These are phyloP conservation scores for Epinotia demarniana DNA, from an alignment of 2,888 invertebrate species.

Conservation along the genomic window DNA sequence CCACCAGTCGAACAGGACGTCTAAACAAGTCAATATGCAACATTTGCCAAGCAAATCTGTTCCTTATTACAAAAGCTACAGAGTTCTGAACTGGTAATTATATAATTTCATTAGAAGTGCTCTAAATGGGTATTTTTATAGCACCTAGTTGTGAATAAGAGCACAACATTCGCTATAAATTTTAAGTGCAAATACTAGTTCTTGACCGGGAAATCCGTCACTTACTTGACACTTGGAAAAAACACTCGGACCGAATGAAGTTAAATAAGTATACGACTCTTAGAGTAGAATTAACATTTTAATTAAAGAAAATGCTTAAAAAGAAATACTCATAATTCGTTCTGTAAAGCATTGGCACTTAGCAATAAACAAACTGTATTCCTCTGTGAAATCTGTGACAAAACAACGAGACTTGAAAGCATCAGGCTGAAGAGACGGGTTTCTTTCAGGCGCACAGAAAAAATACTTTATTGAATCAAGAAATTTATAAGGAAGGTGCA, in stretches of 20 bases:
- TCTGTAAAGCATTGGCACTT: not conserved
- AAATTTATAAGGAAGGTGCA: no score
- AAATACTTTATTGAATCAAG: no score
- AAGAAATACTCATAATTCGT: not conserved
- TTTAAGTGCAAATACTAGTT: constrained; percentile 32
- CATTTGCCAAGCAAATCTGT: not conserved
- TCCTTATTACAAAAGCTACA: not conserved
- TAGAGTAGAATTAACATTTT: not conserved
- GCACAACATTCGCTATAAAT: constrained; percentile 30
- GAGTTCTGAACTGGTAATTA: not conserved
- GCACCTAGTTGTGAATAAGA: constrained; percentile 30
- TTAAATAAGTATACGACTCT: not conserved
- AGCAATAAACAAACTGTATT: no score
- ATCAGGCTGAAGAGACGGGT: not conserved
- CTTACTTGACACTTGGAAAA: constrained; percentile 19
- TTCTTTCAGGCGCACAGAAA: not conserved
- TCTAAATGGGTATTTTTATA: constrained; percentile 45
- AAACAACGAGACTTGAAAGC: no score
- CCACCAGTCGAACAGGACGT: constrained; percentile 52
- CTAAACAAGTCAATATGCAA: constrained; percentile 23
- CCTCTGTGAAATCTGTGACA: no score
- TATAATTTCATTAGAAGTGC: constrained; percentile 53
- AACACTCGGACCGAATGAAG: not conserved
- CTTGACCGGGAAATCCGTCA: constrained; percentile 4
- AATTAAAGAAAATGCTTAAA: not conserved